phyloP scores from a whole-genome alignment of 2,797 vertebrate genomes.

The Ciconia nigra region DNA sequence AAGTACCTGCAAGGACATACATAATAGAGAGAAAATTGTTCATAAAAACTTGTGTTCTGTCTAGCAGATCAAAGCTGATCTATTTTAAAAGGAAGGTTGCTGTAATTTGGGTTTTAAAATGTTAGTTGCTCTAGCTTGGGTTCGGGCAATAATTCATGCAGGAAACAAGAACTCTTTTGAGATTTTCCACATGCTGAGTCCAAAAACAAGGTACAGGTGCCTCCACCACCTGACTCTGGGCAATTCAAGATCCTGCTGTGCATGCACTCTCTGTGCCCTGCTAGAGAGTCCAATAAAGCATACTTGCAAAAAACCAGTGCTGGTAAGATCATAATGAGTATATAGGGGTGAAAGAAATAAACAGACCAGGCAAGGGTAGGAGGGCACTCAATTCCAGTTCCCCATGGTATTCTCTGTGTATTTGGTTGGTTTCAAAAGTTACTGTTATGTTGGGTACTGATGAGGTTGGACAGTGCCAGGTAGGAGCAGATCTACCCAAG shows the following conservation, averaged over 20 bases:
- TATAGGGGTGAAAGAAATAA: background rate
- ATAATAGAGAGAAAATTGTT: background rate
- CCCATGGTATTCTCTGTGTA: background rate
- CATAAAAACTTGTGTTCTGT: background rate
- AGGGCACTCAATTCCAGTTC: background rate
- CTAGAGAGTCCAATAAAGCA: background rate
- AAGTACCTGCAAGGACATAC: background rate
- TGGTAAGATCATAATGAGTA: background rate
- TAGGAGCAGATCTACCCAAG: background rate
- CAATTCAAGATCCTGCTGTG: background rate
- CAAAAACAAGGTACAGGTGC: background rate
- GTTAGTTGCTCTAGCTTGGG: background rate
- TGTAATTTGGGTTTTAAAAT: background rate
- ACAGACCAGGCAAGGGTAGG: background rate
- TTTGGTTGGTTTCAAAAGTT: background rate
- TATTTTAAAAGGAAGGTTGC: background rate
- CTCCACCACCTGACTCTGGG: background rate
- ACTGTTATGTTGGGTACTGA: background rate
- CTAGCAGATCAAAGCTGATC: background rate
- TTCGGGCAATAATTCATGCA: background rate
- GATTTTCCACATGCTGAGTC: background rate
- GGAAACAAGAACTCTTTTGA: background rate
- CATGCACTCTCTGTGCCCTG: background rate
- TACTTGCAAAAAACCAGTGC: fast-evolving
- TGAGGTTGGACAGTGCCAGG: background rate